Conservation (phyloP, 1,140 invertebrate genomes). For the Asobara japonica region DNA sequence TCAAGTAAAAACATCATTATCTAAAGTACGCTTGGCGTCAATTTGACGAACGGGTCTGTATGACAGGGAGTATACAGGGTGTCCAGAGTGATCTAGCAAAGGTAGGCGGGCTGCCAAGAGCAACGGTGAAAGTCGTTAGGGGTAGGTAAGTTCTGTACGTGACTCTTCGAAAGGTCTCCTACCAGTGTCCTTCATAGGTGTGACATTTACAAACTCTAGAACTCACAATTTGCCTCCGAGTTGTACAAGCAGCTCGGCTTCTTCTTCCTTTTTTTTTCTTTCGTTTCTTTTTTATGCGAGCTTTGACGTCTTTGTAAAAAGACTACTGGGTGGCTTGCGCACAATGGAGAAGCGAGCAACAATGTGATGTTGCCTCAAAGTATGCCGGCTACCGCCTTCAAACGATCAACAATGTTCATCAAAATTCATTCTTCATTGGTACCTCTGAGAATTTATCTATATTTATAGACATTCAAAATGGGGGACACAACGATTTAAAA, state of each 20-base stretch:
- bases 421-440: not conserved
- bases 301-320: slow-evolving; percentile 6
- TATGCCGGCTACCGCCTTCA: not conserved
- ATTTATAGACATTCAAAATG: not conserved
- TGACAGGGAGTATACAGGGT: not conserved
- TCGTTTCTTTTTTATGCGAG: slow-evolving; percentile 9
- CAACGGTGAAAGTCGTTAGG: slow-evolving; percentile 29
- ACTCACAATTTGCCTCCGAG: slow-evolving; percentile 22
- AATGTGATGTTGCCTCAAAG: slow-evolving; percentile 6
- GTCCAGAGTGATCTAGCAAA: not conserved
- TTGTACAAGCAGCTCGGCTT: not conserved
- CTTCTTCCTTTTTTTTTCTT: not conserved
- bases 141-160: slow-evolving; percentile 33
- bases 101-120: slow-evolving; percentile 18
- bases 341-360: not conserved
- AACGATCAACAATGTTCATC: not conserved
- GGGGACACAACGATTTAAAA: not conserved
- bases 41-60: not conserved
- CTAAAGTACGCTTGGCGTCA: not conserved
- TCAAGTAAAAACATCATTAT: not conserved
- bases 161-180: slow-evolving; percentile 19
- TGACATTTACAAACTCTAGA: not conserved
- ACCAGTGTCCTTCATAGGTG: not conserved
- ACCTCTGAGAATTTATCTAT: not conserved
- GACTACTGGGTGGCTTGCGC: not conserved